Conservation (phyloP, 1,140 invertebrate species). For the Piezodorus guildinii region DNA sequence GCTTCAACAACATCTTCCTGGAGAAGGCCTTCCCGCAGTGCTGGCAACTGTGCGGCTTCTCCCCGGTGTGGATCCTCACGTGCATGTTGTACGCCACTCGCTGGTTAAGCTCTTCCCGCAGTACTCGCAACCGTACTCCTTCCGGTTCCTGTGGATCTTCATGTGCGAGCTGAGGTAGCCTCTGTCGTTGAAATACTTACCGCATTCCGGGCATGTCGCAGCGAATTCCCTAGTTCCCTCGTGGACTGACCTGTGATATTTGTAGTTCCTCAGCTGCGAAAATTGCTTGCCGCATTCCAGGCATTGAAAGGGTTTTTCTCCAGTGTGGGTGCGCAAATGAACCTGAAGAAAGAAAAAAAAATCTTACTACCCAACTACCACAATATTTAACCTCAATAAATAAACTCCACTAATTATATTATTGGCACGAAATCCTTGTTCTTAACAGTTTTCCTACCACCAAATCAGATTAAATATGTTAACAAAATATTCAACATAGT, state of each 20-base stretch:
- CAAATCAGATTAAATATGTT: too few species aligned
- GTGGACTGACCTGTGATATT: constrained; percentile 30
- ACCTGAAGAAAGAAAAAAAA: constrained; percentile 24
- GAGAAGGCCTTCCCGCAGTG: constrained; percentile 80
- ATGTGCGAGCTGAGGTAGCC: constrained; percentile 35
- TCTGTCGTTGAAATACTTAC: constrained; percentile 43
- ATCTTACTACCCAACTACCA: too few species aligned
- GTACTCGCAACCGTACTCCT: constrained; percentile 42
- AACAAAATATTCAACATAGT: too few species aligned
- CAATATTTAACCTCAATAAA: too few species aligned
- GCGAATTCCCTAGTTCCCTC: constrained; percentile 32
- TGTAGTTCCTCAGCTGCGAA: constrained; percentile 32
- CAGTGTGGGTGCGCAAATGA: constrained; percentile 55
- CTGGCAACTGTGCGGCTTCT: constrained; percentile 74
- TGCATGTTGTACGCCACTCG: constrained; percentile 68
- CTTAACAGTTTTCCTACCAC: too few species aligned
- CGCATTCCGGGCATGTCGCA: constrained; percentile 43
- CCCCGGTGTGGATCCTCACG: constrained; percentile 62
- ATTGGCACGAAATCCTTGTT: too few species aligned
- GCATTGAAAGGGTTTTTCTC: constrained; percentile 51
- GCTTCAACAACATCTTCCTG: constrained; percentile 65
- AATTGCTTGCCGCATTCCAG: constrained; percentile 44
- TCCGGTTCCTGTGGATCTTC: constrained; percentile 31
- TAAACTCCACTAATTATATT: too few species aligned
- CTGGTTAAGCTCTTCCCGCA: constrained; percentile 57